Evolutionary conservation across 2,888 invertebrate species (phyloP).

Genomic region (Phlogophora meticulosa): DNA sequence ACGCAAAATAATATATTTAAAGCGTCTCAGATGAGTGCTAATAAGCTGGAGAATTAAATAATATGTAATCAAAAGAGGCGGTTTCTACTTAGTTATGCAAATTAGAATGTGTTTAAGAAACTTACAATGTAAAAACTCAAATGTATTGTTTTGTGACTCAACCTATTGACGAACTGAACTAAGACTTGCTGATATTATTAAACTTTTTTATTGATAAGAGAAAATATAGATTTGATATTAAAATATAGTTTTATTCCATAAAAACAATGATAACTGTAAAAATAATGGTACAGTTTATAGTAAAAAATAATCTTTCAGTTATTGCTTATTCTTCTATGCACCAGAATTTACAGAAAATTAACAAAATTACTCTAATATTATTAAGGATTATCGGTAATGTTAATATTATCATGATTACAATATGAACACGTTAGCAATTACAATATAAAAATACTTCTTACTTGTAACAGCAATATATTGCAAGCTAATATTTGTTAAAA

Average conservation of each 20-base stretch:
- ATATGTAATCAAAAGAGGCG: constrained; percentile 20
- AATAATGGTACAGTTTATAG: constrained; percentile 63
- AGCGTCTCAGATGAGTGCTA: constrained; percentile 20
- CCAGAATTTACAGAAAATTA: constrained; percentile 75
- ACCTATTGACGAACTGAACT: constrained; percentile 56
- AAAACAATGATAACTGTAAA: constrained; percentile 66
- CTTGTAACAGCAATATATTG: constrained; percentile 44
- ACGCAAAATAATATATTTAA: constrained; percentile 31
- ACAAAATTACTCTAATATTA: constrained; percentile 62
- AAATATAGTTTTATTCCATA: constrained; percentile 73
- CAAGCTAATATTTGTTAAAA: constrained; percentile 47
- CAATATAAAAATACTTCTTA: constrained; percentile 63
- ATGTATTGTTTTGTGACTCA: constrained; percentile 32
- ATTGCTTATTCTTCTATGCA: constrained; percentile 75
- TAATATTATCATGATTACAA: constrained; percentile 63
- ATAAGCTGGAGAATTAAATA: constrained; percentile 12
- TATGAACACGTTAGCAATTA: constrained; percentile 60
- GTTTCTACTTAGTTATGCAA: constrained; percentile 20
- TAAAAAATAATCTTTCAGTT: constrained; percentile 74
- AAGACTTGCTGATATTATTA: constrained; percentile 54
- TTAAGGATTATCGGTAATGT: constrained; percentile 51
- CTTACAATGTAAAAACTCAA: constrained; percentile 7
- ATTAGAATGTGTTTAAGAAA: constrained; percentile 4
- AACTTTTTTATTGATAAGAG: constrained; percentile 66
- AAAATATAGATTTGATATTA: constrained; percentile 75